Percentiles rank a stretch among this genome's conserved stretches.
phyloP scores from a whole-genome alignment of 2,888 invertebrate genomes.

The Ariolimax columbianus region DNA sequence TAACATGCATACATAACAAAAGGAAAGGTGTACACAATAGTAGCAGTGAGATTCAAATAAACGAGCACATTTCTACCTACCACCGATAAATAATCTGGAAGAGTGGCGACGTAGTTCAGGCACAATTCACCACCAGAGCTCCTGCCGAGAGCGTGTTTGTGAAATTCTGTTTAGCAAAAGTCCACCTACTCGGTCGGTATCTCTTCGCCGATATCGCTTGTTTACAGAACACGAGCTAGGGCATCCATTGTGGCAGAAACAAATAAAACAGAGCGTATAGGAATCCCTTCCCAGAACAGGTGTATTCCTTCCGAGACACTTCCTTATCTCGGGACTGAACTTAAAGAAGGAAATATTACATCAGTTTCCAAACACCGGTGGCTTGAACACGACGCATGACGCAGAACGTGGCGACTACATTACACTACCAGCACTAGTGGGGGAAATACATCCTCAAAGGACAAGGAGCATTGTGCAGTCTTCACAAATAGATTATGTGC shows the following conservation, averaged over 20 bases:
- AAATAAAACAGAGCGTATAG: neutral
- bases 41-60: neutral
- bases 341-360: neutral
- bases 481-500: too few species aligned
- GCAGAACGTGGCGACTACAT: neutral
- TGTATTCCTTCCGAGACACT: neutral
- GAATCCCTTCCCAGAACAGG: neutral
- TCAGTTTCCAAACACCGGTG: neutral
- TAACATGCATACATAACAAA: too few species aligned
- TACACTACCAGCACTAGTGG: neutral
- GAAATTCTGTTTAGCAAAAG: neutral
- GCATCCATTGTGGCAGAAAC: conserved; percentile 10
- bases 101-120: neutral
- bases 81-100: conserved; percentile 13
- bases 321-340: neutral
- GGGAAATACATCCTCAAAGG: neutral
- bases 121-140: neutral
- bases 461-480: neutral
- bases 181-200: neutral
- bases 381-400: conserved; percentile 28
- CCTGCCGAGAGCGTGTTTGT: neutral
- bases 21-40: too few species aligned
- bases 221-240: neutral
- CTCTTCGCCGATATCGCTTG: neutral
- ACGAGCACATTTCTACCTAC: neutral